Percentiles rank a stretch among this genome's conserved stretches.
These are phyloP conservation scores for Gymnoscelis rufifasciata DNA, from an alignment of 2,888 invertebrate species.

Conservation along the genomic window DNA sequence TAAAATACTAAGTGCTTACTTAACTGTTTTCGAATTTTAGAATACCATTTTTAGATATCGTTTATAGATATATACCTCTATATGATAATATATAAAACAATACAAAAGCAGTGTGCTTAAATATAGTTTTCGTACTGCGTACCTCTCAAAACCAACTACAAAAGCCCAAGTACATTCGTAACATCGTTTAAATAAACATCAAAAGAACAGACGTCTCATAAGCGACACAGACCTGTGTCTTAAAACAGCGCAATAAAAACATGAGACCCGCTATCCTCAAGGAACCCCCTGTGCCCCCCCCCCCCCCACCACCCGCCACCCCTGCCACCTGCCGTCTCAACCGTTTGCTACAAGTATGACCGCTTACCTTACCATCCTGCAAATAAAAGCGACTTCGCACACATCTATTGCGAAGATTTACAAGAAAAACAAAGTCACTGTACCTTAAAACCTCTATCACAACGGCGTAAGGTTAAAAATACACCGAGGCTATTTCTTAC, in stretches of 20 bases:
- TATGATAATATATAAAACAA: no score
- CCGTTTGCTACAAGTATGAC: conserved; percentile 36
- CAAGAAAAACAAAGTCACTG: conserved; percentile 17
- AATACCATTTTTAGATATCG: no score
- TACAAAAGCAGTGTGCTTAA: no score
- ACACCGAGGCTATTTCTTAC: conserved; percentile 1
- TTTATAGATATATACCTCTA: no score
- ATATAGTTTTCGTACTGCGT: no score
- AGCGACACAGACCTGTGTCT: neutral
- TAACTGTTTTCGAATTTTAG: no score
- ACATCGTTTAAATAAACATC: neutral
- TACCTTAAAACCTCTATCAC: neutral
- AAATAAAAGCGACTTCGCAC: no score
- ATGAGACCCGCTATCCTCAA: conserved; percentile 22
- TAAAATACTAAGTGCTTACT: no score
- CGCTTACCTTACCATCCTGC: no score
- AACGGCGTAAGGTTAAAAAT: conserved; percentile 9
- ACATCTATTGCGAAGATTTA: conserved; percentile 6
- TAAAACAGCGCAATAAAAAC: conserved; percentile 10
- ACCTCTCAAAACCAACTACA: no score
- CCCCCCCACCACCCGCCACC: conserved; percentile 34
- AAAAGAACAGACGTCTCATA: neutral
- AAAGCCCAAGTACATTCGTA: no score
- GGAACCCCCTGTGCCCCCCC: conserved; percentile 30
- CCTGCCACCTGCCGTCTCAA: conserved; percentile 14